Conservation (phyloP, 2,888 invertebrate genomes). For the Cantharis flavilabris region DNA sequence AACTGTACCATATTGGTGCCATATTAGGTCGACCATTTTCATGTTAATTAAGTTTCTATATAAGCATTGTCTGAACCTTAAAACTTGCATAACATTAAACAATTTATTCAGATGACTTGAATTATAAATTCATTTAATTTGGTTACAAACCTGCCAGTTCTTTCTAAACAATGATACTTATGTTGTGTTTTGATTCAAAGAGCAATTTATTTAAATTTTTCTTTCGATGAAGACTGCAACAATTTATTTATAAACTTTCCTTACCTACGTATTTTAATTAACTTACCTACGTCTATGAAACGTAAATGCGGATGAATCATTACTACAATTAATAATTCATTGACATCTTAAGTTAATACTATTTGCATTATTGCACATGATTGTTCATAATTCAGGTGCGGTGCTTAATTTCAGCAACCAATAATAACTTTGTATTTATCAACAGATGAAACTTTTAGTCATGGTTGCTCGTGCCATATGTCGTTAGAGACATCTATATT, state of each 20-base stretch:
- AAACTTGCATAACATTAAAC: conserved; percentile 5
- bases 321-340: conserved; percentile 31
- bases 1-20: neutral
- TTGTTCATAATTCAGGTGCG: neutral
- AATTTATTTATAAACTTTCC: conserved; percentile 36
- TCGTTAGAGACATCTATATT: neutral
- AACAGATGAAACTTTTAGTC: neutral
- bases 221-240: conserved; percentile 8
- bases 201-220: conserved; percentile 28
- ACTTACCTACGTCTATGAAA: conserved; percentile 29
- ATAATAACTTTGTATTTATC: neutral
- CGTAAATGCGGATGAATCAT: conserved; percentile 28
- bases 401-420: neutral
- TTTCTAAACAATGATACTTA: conserved; percentile 13
- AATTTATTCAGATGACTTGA: conserved; percentile 33
- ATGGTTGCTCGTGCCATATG: neutral
- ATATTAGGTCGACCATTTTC: neutral
- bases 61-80: conserved; percentile 8
- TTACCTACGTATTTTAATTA: conserved; percentile 33
- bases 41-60: conserved; percentile 8
- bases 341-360: conserved; percentile 24
- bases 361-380: conserved; percentile 1
- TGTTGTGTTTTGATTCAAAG: conserved; percentile 22
- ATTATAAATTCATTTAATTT: conserved; percentile 23
- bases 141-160: neutral